These are phyloP conservation scores for Pterobdella sp. DNA, from an alignment of 2,888 invertebrate species.

Conservation along the genomic window DNA sequence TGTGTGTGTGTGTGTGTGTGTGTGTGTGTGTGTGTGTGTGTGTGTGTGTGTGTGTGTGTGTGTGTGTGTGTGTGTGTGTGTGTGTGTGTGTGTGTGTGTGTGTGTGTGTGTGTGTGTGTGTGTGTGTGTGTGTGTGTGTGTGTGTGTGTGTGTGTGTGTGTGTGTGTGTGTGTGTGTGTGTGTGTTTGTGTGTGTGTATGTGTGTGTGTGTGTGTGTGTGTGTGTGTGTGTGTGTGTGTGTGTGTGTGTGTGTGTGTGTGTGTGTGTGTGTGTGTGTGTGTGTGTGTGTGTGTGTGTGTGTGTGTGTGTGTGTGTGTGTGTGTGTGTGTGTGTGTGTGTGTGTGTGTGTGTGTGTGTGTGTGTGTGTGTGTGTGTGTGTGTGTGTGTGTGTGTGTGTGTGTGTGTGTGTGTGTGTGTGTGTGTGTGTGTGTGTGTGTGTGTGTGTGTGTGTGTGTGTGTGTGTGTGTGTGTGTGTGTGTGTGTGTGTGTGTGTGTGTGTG, in stretches of 20 bases:
- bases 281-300: conserved; percentile 14
- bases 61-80: conserved; percentile 1
- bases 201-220: conserved; percentile 16
- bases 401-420: conserved; percentile 14
- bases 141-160: conserved; percentile 9
- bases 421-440: conserved; percentile 12
- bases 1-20: conserved; percentile 2
- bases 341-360: conserved; percentile 14
- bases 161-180: conserved; percentile 1
- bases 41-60: not conserved
- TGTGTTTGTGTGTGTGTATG: not conserved
- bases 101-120: conserved; percentile 8
- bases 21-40: conserved; percentile 11
- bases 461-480: conserved; percentile 4
- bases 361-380: conserved; percentile 12
- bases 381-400: conserved; percentile 11
- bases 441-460: conserved; percentile 16
- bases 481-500: not conserved
- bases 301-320: conserved; percentile 16
- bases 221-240: conserved; percentile 14
- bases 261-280: conserved; percentile 14
- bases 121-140: not conserved
- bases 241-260: conserved; percentile 16
- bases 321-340: conserved; percentile 16
- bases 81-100: not conserved